phyloP scores from a whole-genome alignment of 2,888 invertebrate genomes.

The Acholoe squamosa region DNA sequence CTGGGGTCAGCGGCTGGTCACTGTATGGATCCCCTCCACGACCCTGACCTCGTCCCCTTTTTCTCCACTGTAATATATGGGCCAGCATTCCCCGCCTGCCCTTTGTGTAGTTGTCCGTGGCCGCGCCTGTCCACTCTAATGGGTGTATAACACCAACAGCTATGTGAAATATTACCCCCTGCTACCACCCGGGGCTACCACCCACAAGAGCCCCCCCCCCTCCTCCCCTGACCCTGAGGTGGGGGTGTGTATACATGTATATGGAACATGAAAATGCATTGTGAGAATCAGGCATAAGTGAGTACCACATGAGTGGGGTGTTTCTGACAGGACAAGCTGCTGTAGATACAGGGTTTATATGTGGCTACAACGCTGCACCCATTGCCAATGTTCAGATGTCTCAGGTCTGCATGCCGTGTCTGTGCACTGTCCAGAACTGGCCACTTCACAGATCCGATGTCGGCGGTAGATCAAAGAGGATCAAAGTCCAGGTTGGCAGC shows the following conservation, averaged over 20 bases:
- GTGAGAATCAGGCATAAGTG: too few species aligned
- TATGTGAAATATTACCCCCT: constrained; percentile 34
- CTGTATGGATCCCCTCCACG: constrained; percentile 26
- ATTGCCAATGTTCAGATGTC: constrained; percentile 51
- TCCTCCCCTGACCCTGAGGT: constrained; percentile 11
- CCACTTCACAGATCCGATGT: constrained; percentile 34
- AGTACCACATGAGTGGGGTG: too few species aligned
- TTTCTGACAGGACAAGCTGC: too few species aligned
- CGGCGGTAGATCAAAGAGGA: constrained; percentile 37
- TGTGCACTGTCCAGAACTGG: constrained; percentile 53
- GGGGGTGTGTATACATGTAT: background rate
- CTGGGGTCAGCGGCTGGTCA: constrained; percentile 46
- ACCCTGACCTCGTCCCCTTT: background rate
- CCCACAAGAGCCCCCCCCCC: background rate
- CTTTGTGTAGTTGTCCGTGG: constrained; percentile 7
- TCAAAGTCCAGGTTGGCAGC: constrained; percentile 32
- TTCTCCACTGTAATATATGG: background rate
- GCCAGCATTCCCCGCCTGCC: background rate
- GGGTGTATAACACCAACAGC: constrained; percentile 7
- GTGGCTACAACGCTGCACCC: background rate
- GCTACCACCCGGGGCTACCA: too few species aligned
- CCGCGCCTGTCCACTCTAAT: background rate
- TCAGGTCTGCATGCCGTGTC: constrained; percentile 27
- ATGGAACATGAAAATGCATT: too few species aligned
- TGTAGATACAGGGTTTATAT: background rate